Base-by-base conservation (phyloP, 2,113 vertebrate species). In the Tenebrosternarchus preto region DNA sequence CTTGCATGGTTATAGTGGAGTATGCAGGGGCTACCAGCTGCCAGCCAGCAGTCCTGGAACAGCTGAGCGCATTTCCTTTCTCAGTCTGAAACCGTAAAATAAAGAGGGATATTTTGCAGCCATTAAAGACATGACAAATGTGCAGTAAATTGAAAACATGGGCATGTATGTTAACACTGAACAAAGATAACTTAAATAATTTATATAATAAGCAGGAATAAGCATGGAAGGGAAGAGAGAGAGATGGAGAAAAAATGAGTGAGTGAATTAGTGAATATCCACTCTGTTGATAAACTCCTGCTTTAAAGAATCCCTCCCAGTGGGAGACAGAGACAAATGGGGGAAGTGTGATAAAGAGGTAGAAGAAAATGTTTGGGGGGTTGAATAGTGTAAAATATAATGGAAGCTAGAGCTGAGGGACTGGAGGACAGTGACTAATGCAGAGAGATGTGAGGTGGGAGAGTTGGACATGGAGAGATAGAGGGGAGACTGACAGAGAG, bases 191-290 rank as follows among this genome's bases (percentile, higher is more conserved):
- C n/a, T n/a, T n/a, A n/a, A n/a, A n/a, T n/a, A n/a, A n/a, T n/a
- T n/a, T n/a, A n/a, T n/a, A n/a, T n/a, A 75, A 24, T 43, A 33
- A 25, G 64, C 64, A 31, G 16, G 27, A 69, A 16, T 57, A 66
- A 61, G 70, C 36, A 15, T 46, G 78, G 76, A 66, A 78, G 66
- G 59, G 63, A 66, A 73, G 63, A 73, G 69, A 57, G 15, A 68
- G 76, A 29, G 53, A 60, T 16, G 61, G 36, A 59, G 59, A 64
- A 70, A 67, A 19, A 36, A 16, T 43, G 22, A 39, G 55, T 60
- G 82, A 73, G 43, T 68, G 27, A 33, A 36, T 59, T 31, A 15
- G 69, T 80, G 22, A 19, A 16, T 27, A 31, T 73, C 46, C 31
- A 56, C 56, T 56, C 70, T 27, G 5, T 36, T 8, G 43, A 53